Percentiles rank a stretch among this genome's conserved stretches.
These are phyloP conservation scores for Craterocephalus amniculus DNA, from an alignment of 2,797 vertebrate species.

Conservation along the genomic window DNA sequence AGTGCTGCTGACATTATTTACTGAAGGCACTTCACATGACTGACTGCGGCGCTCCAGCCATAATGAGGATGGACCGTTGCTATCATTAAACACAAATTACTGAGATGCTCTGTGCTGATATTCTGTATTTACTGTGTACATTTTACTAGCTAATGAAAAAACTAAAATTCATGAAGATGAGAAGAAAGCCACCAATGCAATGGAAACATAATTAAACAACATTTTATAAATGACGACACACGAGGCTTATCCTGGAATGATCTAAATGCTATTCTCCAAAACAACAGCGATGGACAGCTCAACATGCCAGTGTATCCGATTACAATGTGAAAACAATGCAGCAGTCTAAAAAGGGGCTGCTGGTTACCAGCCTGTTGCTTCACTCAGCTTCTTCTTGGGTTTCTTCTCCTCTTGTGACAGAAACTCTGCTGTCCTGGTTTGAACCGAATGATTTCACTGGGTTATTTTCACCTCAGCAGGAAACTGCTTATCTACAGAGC, in stretches of 20 bases:
- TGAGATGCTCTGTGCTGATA: background rate
- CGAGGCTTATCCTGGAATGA: no score
- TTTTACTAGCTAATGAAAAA: background rate
- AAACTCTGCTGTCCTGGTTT: background rate
- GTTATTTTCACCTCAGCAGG: background rate
- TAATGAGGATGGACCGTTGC: background rate
- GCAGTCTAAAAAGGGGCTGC: no score
- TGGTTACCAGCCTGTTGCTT: no score
- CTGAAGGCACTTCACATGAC: background rate
- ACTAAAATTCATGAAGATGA: background rate
- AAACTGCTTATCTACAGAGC: background rate
- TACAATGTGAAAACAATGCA: no score
- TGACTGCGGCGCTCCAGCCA: background rate
- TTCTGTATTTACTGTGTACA: background rate
- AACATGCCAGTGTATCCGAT: no score
- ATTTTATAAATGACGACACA: background rate
- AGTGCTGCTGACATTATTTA: background rate
- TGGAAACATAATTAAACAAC: background rate
- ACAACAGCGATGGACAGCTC: background rate
- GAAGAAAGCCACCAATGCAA: background rate
- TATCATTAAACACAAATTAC: background rate
- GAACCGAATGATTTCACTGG: background rate
- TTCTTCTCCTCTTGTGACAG: background rate
- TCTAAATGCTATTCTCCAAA: background rate
- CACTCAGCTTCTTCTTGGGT: no score